These are phyloP conservation scores for Forbesichthys papilliferus DNA, from an alignment of 2,113 vertebrate genomes.

Conservation along the genomic window DNA sequence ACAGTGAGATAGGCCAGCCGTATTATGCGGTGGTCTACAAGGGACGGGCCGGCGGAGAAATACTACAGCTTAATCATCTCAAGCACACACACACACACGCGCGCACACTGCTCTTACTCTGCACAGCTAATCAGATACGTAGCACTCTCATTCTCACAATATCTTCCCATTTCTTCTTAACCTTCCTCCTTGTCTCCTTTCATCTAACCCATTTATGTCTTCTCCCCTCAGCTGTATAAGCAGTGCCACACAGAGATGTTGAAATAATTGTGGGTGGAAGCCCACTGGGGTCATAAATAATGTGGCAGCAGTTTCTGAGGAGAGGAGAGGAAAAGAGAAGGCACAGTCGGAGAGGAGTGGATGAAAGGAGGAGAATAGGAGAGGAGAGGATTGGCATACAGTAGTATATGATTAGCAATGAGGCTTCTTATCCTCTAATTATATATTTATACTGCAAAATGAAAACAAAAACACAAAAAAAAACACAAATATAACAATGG, in stretches of 20 bases:
- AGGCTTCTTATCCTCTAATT: too few relatives aligned
- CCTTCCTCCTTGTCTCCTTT: neutral
- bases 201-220: neutral
- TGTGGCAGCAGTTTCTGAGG: constrained; percentile 6
- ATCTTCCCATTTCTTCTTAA: too few relatives aligned
- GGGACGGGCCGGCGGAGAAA: too few relatives aligned
- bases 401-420: too few relatives aligned
- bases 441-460: too few relatives aligned
- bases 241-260: neutral
- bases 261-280: constrained; percentile 12
- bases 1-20: too few relatives aligned
- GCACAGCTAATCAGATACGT: neutral
- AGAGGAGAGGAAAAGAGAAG: neutral
- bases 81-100: constrained; percentile 4
- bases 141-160: neutral
- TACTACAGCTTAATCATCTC: neutral
- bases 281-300: constrained; percentile 14
- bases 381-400: neutral
- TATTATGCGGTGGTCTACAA: too few relatives aligned
- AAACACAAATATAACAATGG: too few relatives aligned
- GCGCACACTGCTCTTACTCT: neutral
- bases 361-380: neutral
- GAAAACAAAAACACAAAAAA: too few relatives aligned
- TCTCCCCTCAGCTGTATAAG: neutral
- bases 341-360: neutral